Conservation (phyloP, 2,888 invertebrate genomes). For the Eristalinus sepulchralis region DNA sequence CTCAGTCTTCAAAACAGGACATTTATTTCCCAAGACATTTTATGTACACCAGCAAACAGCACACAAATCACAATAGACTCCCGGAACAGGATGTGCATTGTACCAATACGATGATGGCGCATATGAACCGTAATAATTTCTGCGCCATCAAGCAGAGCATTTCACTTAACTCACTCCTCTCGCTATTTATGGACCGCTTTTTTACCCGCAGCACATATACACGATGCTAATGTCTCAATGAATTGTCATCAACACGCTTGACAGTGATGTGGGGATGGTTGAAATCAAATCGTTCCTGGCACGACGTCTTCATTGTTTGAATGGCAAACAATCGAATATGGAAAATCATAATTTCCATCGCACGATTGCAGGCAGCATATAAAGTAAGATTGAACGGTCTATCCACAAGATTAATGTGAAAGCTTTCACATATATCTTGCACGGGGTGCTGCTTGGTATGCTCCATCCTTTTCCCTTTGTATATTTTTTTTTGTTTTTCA, state of each 20-base stretch:
- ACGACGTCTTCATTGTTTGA: conserved; percentile 38
- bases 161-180: conserved; percentile 38
- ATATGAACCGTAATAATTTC: conserved; percentile 48
- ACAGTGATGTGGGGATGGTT: not conserved
- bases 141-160: conserved; percentile 37
- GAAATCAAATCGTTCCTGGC: conserved; percentile 28
- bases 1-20: conserved; percentile 25
- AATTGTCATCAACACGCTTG: conserved; percentile 4
- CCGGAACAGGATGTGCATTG: conserved; percentile 17
- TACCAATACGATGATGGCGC: not conserved
- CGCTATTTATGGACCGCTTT: conserved; percentile 14
- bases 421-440: conserved; percentile 61
- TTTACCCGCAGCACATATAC: not conserved
- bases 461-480: conserved; percentile 26
- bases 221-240: conserved; percentile 23
- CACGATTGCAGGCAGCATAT: conserved; percentile 2
- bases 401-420: conserved; percentile 39
- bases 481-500: conserved; percentile 13
- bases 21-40: conserved; percentile 18
- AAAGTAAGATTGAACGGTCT: not conserved
- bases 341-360: conserved; percentile 61
- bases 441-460: conserved; percentile 8
- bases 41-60: conserved; percentile 19
- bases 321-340: conserved; percentile 60
- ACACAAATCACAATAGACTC: conserved; percentile 22